These are phyloP conservation scores for Cisticola juncidis DNA, from an alignment of 2,113 vertebrate species.

Conservation along the genomic window DNA sequence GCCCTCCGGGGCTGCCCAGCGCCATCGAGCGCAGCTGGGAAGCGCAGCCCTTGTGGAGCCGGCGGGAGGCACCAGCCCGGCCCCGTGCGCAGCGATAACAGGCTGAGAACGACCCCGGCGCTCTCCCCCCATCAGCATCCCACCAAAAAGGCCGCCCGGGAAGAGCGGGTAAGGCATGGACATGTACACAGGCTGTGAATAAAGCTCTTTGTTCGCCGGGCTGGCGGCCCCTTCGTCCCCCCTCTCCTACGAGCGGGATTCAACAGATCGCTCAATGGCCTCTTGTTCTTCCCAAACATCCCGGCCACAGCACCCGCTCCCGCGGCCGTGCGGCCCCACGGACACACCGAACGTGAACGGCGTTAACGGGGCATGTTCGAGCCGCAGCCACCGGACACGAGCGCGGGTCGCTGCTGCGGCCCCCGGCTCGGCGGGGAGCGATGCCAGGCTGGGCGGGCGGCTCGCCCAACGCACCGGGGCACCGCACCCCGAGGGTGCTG, in stretches of 20 bases:
- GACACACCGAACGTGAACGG: slow-evolving; percentile 65
- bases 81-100: neutral
- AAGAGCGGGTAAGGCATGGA: slow-evolving; percentile 45
- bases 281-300: slow-evolving; percentile 73
- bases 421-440: neutral
- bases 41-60: neutral
- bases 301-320: slow-evolving; percentile 59
- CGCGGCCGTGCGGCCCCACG: slow-evolving; percentile 53
- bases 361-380: slow-evolving; percentile 55
- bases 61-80: neutral
- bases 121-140: neutral
- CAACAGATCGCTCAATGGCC: slow-evolving; percentile 74
- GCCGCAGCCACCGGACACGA: slow-evolving; percentile 47
- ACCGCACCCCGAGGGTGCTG: neutral
- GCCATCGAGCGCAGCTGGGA: neutral
- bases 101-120: neutral
- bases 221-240: slow-evolving; percentile 68
- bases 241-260: slow-evolving; percentile 55
- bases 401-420: slow-evolving; percentile 43
- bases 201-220: slow-evolving; percentile 76
- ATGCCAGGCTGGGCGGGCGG: neutral
- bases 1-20: neutral
- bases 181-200: slow-evolving; percentile 69
- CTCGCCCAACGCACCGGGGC: neutral
- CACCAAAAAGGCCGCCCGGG: slow-evolving; percentile 38